Evolutionary conservation across 2,797 vertebrate genomes (phyloP).

Genomic region (Eptatretus atami): DNA sequence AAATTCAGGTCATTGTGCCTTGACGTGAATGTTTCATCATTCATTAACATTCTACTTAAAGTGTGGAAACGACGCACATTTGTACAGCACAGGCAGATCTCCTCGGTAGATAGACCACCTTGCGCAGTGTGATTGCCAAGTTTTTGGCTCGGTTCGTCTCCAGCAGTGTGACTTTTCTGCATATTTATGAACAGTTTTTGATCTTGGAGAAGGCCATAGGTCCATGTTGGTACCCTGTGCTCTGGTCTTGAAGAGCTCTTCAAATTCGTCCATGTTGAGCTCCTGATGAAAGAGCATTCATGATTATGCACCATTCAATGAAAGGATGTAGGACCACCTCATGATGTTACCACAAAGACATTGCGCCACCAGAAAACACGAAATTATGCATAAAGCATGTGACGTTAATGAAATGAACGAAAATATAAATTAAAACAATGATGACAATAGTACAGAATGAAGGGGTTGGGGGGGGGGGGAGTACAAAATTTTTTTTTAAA

Average conservation of each 20-base stretch:
- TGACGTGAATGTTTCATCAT: too few relatives aligned
- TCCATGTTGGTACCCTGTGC: constrained; percentile 62
- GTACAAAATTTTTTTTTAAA: too few relatives aligned
- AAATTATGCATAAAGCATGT: too few relatives aligned
- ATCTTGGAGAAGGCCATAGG: constrained; percentile 34
- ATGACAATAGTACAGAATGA: too few relatives aligned
- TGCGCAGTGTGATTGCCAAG: constrained; percentile 69
- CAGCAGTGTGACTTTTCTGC: constrained; percentile 44
- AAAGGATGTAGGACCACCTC: neutral
- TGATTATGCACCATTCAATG: constrained; percentile 4
- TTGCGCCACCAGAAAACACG: too few relatives aligned
- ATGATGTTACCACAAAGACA: neutral
- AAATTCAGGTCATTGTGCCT: too few relatives aligned
- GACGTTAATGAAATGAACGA: too few relatives aligned
- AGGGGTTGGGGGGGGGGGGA: too few relatives aligned
- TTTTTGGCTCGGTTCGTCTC: constrained; percentile 88
- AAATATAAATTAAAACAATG: too few relatives aligned
- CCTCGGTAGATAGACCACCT: constrained; percentile 44
- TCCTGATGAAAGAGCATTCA: constrained; percentile 20
- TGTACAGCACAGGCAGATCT: constrained; percentile 85
- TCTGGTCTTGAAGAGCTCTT: constrained; percentile 86
- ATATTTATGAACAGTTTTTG: constrained; percentile 46
- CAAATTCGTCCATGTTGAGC: constrained; percentile 60
- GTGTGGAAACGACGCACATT: constrained; percentile 21
- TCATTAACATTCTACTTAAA: too few relatives aligned